A percentile compares a stretch with the other conserved stretches of the same genome.
Evolutionary conservation across 2,113 vertebrate genomes (phyloP).

Genomic region (Anas platyrhynchos): DNA sequence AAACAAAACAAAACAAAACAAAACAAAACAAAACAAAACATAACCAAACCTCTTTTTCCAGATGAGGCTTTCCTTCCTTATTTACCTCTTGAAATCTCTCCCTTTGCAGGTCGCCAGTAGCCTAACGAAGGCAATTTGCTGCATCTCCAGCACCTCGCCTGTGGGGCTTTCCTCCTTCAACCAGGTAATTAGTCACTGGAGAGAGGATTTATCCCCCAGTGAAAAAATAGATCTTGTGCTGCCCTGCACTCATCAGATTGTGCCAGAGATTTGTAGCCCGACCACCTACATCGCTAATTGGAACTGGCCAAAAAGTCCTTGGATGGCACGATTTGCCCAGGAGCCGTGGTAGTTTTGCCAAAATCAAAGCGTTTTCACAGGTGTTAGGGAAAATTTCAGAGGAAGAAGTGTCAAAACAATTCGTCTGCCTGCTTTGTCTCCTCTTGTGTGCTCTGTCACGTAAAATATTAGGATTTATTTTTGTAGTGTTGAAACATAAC

Average conservation of each 20-base stretch:
- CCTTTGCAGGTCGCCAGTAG: background rate
- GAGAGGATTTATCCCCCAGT: background rate
- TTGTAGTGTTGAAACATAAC: background rate
- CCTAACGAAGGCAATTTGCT: background rate
- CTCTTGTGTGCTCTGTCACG: background rate
- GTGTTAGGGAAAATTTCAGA: background rate
- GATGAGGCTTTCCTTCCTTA: background rate
- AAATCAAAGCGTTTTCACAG: slow-evolving; percentile 10
- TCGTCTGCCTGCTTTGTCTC: slow-evolving; percentile 16
- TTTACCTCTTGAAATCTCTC: background rate
- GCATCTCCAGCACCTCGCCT: background rate
- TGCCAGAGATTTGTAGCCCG: background rate
- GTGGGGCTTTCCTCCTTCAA: background rate
- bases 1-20: no score
- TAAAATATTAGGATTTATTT: slow-evolving; percentile 1
- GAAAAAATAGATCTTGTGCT: background rate
- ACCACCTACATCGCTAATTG: background rate
- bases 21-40: no score
- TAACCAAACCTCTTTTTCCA: background rate
- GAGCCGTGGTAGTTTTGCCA: slow-evolving; percentile 19
- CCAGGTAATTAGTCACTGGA: background rate
- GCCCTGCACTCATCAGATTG: background rate
- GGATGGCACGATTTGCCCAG: background rate
- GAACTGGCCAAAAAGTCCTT: slow-evolving; percentile 15
- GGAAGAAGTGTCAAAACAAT: slow-evolving; percentile 40